Evolutionary conservation across 2,797 vertebrate genomes (phyloP), one percentile per base, ranked within the genome.

Genomic region (Falco biarmicus): DNA sequence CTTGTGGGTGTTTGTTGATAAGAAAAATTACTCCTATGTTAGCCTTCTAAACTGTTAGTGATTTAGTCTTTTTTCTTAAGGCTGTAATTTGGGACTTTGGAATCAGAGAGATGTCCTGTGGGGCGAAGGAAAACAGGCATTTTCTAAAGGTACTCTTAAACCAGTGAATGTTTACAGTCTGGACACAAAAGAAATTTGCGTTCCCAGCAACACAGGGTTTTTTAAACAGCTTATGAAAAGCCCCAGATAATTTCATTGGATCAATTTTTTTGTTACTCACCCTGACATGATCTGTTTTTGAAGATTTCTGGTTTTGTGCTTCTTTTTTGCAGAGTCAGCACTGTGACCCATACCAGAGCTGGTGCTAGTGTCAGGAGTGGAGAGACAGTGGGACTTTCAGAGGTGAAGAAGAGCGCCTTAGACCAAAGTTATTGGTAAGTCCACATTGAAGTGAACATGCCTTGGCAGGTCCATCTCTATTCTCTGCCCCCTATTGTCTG

Each of bases 141-240:
- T 91, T 93, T 87, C 25, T 8, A 39, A 73, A 71, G 19, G 7
- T 31, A 28, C 8, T 59, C 16, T 61, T 61, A 53, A 65, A 14
- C 43, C 19, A 32, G 32, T 54, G 47, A 65, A 60, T 65, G 19
- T 3, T 61, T 26, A 41, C 43, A 63, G 8, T n/a, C 39, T 39
- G 21, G 13, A 39, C 6, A 51, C 37, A 84, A 71, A 64, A 37
- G 41, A 10, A 3, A 24, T 76, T 91, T 84, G 2, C 9, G 45
- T 54, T 47, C 7, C 15, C 22, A 45, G 14, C 1, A 77, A 47
- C 3, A 47, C 14, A 39, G 5, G 0, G 1, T 5, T 54, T 76
- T 66, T 70, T 32, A 54, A 74, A 20, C 19, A 74, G 2, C 12
- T 41, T 61, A 16, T 10, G 76, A 63, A 53, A 41, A 45, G 54